Evolutionary conservation across 2,113 vertebrate species (phyloP).

Genomic region (Onychorhynchus coronatus): DNA sequence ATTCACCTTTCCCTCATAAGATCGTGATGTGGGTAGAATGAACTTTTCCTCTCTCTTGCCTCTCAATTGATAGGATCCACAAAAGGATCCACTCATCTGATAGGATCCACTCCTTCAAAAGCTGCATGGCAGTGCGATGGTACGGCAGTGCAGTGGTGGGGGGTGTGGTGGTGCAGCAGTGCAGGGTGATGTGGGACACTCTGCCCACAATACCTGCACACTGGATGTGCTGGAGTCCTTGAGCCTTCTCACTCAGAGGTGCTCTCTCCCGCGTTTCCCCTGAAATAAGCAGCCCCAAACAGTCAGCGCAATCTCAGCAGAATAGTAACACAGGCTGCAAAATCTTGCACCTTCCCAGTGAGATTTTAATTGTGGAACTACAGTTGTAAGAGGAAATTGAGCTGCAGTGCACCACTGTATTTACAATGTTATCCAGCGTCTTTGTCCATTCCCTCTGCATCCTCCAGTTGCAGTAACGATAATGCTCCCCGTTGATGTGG

Average conservation of each 20-base stretch:
- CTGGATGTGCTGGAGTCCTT: background rate
- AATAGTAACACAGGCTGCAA: background rate
- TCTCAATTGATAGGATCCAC: background rate
- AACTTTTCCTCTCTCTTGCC: background rate
- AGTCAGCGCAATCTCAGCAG: background rate
- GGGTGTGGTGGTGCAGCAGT: background rate
- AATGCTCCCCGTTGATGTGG: accelerated
- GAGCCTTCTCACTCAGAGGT: background rate
- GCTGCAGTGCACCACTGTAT: background rate
- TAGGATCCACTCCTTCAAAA: background rate
- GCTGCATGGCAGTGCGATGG: accelerated
- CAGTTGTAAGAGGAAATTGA: background rate
- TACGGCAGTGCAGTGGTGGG: background rate
- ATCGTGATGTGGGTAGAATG: background rate
- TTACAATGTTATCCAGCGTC: background rate
- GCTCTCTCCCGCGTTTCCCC: background rate
- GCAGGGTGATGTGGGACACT: accelerated
- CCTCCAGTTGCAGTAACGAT: background rate
- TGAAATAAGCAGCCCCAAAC: background rate
- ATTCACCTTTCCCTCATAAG: background rate
- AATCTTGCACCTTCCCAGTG: background rate
- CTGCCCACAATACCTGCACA: background rate
- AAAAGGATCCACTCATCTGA: too few species aligned
- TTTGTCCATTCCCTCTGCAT: background rate
- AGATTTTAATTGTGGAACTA: background rate